A percentile compares a stretch with the other conserved stretches of the same genome.
These are phyloP conservation scores for Hermetia illucens DNA, from an alignment of 1,140 invertebrate genomes.

Conservation along the genomic window DNA sequence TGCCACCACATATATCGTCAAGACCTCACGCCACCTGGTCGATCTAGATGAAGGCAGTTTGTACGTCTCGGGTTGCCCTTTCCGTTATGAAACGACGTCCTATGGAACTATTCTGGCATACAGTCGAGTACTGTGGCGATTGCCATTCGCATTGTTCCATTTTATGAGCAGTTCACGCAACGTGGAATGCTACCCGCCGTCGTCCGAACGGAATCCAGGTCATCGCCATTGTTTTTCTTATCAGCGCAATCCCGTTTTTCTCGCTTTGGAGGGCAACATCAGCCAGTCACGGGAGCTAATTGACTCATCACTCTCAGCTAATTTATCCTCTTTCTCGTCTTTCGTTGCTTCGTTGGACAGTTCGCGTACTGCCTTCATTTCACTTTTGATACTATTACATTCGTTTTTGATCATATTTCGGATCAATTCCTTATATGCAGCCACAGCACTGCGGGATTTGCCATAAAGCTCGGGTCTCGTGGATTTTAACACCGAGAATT, in stretches of 20 bases:
- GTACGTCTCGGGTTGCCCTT: no score
- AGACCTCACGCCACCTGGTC: no score
- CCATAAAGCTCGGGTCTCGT: slow-evolving; percentile 63
- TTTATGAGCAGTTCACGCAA: slow-evolving; percentile 67
- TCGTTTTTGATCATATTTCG: slow-evolving; percentile 34
- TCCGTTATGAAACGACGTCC: no score
- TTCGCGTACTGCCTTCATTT: slow-evolving; percentile 37
- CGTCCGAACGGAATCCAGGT: slow-evolving; percentile 36
- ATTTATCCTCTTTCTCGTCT: slow-evolving; percentile 38
- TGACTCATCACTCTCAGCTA: no score
- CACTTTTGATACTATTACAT: slow-evolving; percentile 43
- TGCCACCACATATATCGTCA: no score
- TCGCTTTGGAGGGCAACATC: slow-evolving; percentile 47
- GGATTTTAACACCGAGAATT: slow-evolving; percentile 58
- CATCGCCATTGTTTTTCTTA: slow-evolving; percentile 32
- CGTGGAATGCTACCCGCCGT: slow-evolving; percentile 65
- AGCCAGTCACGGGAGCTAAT: slow-evolving; percentile 47
- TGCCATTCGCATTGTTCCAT: slow-evolving; percentile 45
- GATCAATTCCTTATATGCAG: slow-evolving; percentile 49
- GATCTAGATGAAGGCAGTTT: no score
- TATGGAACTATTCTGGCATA: no score
- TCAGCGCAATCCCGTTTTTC: slow-evolving; percentile 35
- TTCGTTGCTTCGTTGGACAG: slow-evolving; percentile 28
- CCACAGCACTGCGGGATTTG: slow-evolving; percentile 64
- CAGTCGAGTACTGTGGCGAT: no score